Conservation (phyloP, 2,888 invertebrate species). For the Cancer borealis region DNA sequence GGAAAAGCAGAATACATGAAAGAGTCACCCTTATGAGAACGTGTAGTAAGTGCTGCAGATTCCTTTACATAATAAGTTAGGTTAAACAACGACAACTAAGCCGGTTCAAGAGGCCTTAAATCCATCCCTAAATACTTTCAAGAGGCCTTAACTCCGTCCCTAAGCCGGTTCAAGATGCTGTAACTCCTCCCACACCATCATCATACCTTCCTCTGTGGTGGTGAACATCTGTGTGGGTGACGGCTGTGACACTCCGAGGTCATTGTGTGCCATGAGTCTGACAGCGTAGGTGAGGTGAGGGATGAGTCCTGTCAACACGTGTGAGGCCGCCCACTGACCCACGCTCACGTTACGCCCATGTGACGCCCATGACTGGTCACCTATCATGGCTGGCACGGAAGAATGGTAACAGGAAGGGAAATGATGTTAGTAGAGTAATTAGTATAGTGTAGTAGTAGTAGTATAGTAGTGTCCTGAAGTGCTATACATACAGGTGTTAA, state of each 20-base stretch:
- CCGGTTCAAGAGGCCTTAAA: too few species aligned
- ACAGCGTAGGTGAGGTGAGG: conserved; percentile 67
- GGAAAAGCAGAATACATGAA: not conserved
- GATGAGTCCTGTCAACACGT: conserved; percentile 64
- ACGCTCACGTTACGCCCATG: conserved; percentile 79
- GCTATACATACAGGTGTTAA: not conserved
- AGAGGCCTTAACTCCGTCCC: too few species aligned
- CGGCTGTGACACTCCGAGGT: conserved; percentile 73
- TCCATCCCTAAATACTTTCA: too few species aligned
- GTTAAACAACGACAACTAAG: too few species aligned
- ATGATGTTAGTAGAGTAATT: not conserved
- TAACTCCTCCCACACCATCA: too few species aligned
- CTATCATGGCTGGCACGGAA: not conserved
- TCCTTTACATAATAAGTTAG: too few species aligned
- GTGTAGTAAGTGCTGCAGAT: too few species aligned
- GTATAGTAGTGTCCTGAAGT: too few species aligned
- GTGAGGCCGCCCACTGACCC: conserved; percentile 78
- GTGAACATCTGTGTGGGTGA: conserved; percentile 65
- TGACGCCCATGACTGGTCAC: conserved; percentile 75
- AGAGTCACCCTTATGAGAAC: not conserved
- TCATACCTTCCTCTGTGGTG: conserved; percentile 72
- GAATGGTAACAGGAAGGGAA: not conserved
- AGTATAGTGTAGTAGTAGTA: too few species aligned
- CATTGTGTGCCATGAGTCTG: conserved; percentile 69
- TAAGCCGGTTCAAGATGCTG: too few species aligned